Evolutionary conservation across 2,888 invertebrate species (phyloP), one percentile per base, ranked within the genome.

Genomic region (Glaucopsyche alexis): DNA sequence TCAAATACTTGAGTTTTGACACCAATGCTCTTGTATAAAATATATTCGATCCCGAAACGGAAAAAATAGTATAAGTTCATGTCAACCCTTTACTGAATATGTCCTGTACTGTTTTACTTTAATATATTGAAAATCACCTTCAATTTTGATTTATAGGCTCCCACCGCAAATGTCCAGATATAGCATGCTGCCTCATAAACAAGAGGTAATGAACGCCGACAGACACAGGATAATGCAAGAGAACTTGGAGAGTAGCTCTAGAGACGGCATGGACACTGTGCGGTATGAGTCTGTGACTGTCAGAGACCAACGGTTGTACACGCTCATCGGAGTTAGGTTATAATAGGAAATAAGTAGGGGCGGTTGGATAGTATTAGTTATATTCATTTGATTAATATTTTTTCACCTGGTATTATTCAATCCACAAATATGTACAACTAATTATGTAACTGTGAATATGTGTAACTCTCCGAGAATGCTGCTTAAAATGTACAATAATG

Each of bases 141-240:
- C 29, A 42, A 50, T 69, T 60, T 52, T 7, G 16, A 52, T 40
- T 66, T 49, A 65, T 82, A 91, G 91, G 77, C 87, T 87, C 72
- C 89, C 90, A 0, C 85, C 83, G 0, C 76, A 79, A 11, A 82
- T 89, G 84, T 88, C 91, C 0, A 84, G 87, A 38, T 93, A 93
- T 83, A 85, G 85, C 1, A 93, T 93, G 93, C 77, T 91, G 76
- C 52, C 69, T n/a, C 93, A 93, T 82, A 76, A 71, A 14, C 89
- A 82, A 64, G 87, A 84, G 78, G 74, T 76, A 4, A 81, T 75
- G 72, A 91, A 91, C 80, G 66, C 47, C 1, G 78, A 77, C 16
- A 85, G 91, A 3, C 71, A 16, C 71, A 78, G 76, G 55, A 76
- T 90, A 16, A 75, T 91, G 80, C 74, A 74, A 0, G 84, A 84